phyloP scores from a whole-genome alignment of 1,140 invertebrate species.

The Aphidius ervi region DNA sequence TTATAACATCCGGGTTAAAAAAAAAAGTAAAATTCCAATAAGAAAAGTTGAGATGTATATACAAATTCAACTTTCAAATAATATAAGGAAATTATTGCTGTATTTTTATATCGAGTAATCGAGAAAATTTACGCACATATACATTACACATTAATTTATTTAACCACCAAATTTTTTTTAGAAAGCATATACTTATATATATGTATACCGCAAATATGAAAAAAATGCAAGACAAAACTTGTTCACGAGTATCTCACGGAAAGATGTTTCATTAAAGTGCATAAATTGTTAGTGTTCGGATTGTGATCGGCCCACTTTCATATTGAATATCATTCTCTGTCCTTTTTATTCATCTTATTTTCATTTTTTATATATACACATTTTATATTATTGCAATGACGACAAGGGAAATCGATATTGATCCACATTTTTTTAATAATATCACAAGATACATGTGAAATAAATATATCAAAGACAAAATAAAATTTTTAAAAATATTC shows the following conservation, averaged over 20 bases:
- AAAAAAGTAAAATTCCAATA: not conserved
- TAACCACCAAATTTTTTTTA: conserved; percentile 10
- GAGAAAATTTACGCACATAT: not conserved
- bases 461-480: too few relatives aligned
- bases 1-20: not conserved
- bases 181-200: conserved; percentile 9
- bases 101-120: conserved; percentile 7
- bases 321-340: not conserved
- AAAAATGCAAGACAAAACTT: too few relatives aligned
- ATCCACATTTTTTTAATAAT: too few relatives aligned
- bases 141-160: not conserved
- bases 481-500: too few relatives aligned
- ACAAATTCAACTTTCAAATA: conserved; percentile 5
- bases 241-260: too few relatives aligned
- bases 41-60: not conserved
- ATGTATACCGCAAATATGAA: too few relatives aligned
- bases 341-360: not conserved
- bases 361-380: not conserved
- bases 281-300: conserved; percentile 8
- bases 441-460: too few relatives aligned
- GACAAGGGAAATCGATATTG: conserved; percentile 4
- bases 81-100: conserved; percentile 8
- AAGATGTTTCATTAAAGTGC: conserved; percentile 23
- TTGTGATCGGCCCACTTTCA: conserved; percentile 33
- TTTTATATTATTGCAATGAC: not conserved